phyloP scores from a whole-genome alignment of 1,140 invertebrate species.

The Spodoptera frugiperda region DNA sequence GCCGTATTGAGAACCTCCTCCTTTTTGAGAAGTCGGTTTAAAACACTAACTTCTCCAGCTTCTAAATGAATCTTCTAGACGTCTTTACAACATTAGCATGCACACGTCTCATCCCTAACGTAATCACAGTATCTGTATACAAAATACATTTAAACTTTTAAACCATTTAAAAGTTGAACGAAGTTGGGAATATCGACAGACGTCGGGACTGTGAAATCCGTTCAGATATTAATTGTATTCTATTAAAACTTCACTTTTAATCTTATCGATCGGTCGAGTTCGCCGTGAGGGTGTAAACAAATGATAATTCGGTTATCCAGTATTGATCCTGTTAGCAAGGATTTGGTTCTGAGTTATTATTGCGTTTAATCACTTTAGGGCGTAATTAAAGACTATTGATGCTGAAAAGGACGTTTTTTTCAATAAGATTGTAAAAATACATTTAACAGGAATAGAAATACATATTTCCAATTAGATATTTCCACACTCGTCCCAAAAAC shows the following conservation, averaged over 20 bases:
- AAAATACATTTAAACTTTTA: constrained; percentile 49
- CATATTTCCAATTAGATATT: not conserved
- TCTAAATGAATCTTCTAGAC: not conserved
- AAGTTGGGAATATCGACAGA: constrained; percentile 37
- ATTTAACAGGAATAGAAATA: not conserved
- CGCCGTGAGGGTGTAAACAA: constrained; percentile 26
- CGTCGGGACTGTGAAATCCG: constrained; percentile 24
- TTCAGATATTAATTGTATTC: constrained; percentile 46
- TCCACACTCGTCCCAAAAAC: too few species aligned
- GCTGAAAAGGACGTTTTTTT: too few species aligned
- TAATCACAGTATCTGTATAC: constrained; percentile 26
- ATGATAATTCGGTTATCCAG: constrained; percentile 45
- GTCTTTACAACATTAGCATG: not conserved
- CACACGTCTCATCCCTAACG: constrained; percentile 3
- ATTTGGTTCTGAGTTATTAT: constrained; percentile 21
- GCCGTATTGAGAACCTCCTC: too few species aligned
- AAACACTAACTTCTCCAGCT: too few species aligned
- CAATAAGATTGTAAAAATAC: too few species aligned
- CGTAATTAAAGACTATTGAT: too few species aligned
- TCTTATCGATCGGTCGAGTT: constrained; percentile 32
- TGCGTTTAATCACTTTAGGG: not conserved
- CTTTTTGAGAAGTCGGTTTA: too few species aligned
- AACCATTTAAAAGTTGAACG: constrained; percentile 42
- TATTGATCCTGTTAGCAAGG: constrained; percentile 32
- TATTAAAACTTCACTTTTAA: constrained; percentile 44